Conservation (phyloP, 1,140 invertebrate species). For the Drosophila melanica region DNA sequence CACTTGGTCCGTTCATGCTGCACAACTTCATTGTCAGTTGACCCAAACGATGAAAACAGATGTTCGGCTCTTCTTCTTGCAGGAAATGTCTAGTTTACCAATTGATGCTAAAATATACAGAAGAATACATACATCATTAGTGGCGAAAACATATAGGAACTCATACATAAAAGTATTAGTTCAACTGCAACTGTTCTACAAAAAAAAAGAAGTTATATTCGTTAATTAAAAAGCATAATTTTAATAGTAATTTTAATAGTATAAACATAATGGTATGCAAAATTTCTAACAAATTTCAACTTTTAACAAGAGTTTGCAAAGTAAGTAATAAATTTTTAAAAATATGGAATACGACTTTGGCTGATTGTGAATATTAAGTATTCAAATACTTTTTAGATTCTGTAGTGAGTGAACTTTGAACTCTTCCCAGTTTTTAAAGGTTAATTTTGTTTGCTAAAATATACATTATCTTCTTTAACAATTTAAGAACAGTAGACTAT, state of each 20-base stretch:
- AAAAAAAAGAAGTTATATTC: background rate
- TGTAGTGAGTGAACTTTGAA: no score
- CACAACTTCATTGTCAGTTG: constrained; percentile 84
- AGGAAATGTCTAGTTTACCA: background rate
- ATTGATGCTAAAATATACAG: constrained; percentile 17
- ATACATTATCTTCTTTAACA: no score
- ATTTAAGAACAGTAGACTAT: no score
- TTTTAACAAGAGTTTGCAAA: no score
- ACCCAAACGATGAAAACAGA: constrained; percentile 57
- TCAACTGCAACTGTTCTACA: background rate
- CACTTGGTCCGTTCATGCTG: constrained; percentile 84
- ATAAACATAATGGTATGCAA: no score
- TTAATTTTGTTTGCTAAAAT: no score
- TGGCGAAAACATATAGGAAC: background rate
- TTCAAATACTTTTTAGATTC: background rate
- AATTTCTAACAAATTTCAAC: no score
- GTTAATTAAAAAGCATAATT: no score
- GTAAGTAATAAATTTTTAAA: no score
- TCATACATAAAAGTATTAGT: background rate
- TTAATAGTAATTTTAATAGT: no score
- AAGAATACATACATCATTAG: background rate
- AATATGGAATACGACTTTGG: no score
- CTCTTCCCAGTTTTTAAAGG: no score
- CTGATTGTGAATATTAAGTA: background rate
- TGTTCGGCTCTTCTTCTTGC: constrained; percentile 26